A percentile compares a stretch with the other conserved stretches of the same genome.
Evolutionary conservation across 2,113 vertebrate genomes (phyloP).

Genomic region (Probosciger aterrimus): DNA sequence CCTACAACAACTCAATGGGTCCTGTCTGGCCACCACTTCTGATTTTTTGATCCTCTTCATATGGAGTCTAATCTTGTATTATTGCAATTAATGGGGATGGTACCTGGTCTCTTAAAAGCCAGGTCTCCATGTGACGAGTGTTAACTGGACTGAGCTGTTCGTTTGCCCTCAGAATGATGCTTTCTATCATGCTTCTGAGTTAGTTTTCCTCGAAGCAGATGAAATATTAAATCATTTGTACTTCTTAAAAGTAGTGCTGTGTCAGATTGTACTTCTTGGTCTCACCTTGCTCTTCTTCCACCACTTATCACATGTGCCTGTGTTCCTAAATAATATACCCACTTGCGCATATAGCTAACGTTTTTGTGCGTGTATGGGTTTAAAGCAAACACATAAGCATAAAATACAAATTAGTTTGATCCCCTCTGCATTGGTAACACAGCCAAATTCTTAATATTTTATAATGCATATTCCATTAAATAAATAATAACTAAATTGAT

Average conservation of each 20-base stretch:
- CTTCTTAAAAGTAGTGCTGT: neutral
- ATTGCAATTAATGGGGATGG: neutral
- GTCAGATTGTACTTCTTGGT: neutral
- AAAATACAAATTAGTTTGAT: conserved; percentile 2
- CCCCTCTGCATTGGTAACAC: neutral
- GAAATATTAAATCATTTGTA: neutral
- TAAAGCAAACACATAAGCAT: neutral
- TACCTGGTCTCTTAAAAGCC: neutral
- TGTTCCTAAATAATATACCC: conserved; percentile 3
- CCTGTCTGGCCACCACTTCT: neutral
- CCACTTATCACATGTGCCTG: neutral
- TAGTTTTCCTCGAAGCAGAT: neutral
- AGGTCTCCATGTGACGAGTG: neutral
- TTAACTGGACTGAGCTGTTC: neutral
- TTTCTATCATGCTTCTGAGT: neutral
- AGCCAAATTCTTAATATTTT: conserved; percentile 21
- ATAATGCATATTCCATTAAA: neutral
- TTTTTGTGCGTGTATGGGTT: neutral
- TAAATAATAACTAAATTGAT: conserved; percentile 8
- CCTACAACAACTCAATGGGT: neutral
- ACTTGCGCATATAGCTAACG: neutral
- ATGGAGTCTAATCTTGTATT: neutral
- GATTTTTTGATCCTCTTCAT: neutral
- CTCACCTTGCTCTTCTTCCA: neutral
- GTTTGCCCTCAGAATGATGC: neutral